Conservation (phyloP, 1,140 invertebrate species). For the Maconellicoccus hirsutus region DNA sequence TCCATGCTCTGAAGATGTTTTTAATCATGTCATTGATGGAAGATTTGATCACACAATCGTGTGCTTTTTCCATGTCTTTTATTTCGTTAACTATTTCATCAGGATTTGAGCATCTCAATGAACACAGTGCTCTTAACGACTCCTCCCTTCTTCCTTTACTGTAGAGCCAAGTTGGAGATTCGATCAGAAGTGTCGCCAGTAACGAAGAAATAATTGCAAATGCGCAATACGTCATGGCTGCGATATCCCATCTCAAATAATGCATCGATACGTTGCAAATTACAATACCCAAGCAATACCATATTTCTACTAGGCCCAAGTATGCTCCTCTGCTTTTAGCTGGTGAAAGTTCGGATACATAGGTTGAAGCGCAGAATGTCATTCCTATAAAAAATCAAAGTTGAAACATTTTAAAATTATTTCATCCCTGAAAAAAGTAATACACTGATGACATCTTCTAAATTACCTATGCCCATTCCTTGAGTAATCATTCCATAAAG, state of each 20-base stretch:
- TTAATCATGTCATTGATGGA: not conserved
- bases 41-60: not conserved
- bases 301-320: slow-evolving; percentile 5
- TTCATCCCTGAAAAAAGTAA: too few species aligned
- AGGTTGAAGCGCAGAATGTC: not conserved
- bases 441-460: not conserved
- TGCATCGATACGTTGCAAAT: slow-evolving; percentile 49
- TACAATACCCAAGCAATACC: slow-evolving; percentile 27
- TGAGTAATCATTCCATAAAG: not conserved
- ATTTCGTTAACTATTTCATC: slow-evolving; percentile 29
- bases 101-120: slow-evolving; percentile 24
- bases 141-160: slow-evolving; percentile 28
- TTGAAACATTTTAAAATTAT: not conserved
- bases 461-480: not conserved
- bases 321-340: not conserved
- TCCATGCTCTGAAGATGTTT: not conserved
- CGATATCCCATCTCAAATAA: slow-evolving; percentile 43
- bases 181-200: slow-evolving; percentile 35
- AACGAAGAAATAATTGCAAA: slow-evolving; percentile 32
- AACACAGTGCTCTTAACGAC: slow-evolving; percentile 27
- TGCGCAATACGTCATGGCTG: slow-evolving; percentile 40
- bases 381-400: not conserved
- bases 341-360: slow-evolving; percentile 16
- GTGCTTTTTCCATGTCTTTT: not conserved
- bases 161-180: slow-evolving; percentile 44